A percentile compares a stretch with the other conserved stretches of the same genome.
Evolutionary conservation across 2,888 invertebrate species (phyloP).

Genomic region (Lasioglossum zephyrum): DNA sequence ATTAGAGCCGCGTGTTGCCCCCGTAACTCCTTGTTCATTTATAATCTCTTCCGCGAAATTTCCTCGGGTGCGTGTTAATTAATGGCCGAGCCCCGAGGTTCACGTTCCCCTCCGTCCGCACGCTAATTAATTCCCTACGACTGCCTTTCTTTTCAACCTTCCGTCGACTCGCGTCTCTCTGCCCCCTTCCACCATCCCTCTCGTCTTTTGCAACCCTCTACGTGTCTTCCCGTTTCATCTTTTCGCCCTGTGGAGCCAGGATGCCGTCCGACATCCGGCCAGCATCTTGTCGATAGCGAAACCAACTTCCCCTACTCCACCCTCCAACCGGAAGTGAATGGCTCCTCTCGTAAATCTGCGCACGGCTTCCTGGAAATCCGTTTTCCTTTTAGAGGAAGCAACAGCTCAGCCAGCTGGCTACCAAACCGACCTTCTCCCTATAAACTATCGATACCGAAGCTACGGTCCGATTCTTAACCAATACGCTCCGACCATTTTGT

Average conservation of each 20-base stretch:
- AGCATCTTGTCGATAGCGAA: conserved; percentile 3
- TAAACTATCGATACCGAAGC: not conserved
- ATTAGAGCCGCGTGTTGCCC: conserved; percentile 54
- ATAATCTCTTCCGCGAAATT: conserved; percentile 69
- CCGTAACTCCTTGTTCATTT: conserved; percentile 64
- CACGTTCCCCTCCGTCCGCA: conserved; percentile 28
- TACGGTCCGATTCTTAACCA: not conserved
- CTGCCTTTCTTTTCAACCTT: conserved; percentile 34
- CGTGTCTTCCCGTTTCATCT: conserved; percentile 13
- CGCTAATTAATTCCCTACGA: conserved; percentile 62
- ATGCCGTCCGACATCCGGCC: conserved; percentile 19
- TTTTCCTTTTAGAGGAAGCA: conserved; percentile 7
- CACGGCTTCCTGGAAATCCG: conserved; percentile 16
- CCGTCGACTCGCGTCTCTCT: not conserved
- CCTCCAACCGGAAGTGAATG: conserved; percentile 9
- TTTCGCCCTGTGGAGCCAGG: conserved; percentile 4
- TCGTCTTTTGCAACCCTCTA: not conserved
- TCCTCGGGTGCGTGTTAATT: conserved; percentile 68
- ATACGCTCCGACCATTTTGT: not conserved
- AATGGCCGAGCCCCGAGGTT: conserved; percentile 46
- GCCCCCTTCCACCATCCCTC: not conserved
- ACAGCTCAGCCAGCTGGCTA: not conserved
- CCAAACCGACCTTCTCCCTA: not conserved
- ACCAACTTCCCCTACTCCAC: not conserved
- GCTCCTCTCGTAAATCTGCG: conserved; percentile 25